Base-by-base conservation (phyloP, 2,888 invertebrate genomes). In the Ectemnius continuus region DNA sequence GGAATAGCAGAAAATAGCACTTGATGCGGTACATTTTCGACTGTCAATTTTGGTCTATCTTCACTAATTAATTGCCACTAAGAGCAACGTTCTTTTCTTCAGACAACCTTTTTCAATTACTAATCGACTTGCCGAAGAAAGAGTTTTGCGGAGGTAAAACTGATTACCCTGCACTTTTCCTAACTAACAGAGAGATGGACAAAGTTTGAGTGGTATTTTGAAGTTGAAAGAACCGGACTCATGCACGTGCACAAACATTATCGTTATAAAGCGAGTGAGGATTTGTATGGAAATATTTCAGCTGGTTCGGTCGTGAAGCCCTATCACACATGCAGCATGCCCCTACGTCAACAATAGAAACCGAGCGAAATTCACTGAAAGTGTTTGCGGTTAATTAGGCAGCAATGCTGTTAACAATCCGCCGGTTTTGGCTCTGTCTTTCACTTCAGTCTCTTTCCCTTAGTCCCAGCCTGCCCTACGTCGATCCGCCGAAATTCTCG, bases 331-430 rank as follows among this genome's bases (percentile, higher is more conserved):
- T 77, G 76, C 73, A 72, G 76, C 78, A 78, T 75, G 76, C 81
- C 82, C 82, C 81, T 82, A 78, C 82, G 85, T 84, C 81, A 86
- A 88, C 85, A 86, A 85, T 86, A 81, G 82, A n/a, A n/a, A 80
- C 81, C 76, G 76, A 64, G 83, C 79, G 82, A 84, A 82, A 84
- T 78, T 81, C 78, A 79, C 82, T 80, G 81, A 85, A 86, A 86
- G 83, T 83, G 81, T 86, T 85, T 84, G 84, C 81, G 85, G 88
- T 88, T 89, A 89, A 89, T 89, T 88, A 89, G 86, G 76, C 84
- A 85, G 81, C 82, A 85, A 86, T 86, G 83, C 84, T 82, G 85
- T 87, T 88, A 88, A 85, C 87, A 84, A 83, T 85, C 79, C 85
- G 79, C 80, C 75, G 78, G 78, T 74, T 78, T 75, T 75, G 75